These are phyloP conservation scores for Molossus alvarezi DNA, from an alignment of 2,797 vertebrate genomes.

Conservation along the genomic window DNA sequence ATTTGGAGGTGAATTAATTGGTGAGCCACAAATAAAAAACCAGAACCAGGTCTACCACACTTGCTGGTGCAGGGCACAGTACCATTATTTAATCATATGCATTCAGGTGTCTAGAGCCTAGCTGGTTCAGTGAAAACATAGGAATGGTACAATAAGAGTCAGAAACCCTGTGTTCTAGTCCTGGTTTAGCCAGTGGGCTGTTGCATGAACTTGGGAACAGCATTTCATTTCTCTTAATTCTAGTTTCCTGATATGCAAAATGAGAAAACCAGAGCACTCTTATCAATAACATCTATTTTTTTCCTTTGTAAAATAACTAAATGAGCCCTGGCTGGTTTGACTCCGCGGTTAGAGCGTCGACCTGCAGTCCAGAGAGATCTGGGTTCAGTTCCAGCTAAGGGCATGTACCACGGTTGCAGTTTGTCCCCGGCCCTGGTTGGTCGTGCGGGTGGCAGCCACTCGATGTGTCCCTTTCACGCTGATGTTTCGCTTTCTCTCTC, in stretches of 20 bases:
- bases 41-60: neutral
- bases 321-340: neutral
- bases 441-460: too few species aligned
- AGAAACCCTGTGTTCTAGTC: neutral
- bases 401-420: too few species aligned
- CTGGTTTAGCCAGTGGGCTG: neutral
- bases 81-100: neutral
- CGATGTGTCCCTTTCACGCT: too few species aligned
- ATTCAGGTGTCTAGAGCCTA: neutral
- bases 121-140: neutral
- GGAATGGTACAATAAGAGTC: neutral
- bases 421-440: too few species aligned
- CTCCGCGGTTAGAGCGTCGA: too few species aligned
- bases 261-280: neutral
- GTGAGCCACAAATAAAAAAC: neutral
- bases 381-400: too few species aligned
- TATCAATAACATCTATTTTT: neutral
- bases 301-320: conserved; percentile 46
- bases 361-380: too few species aligned
- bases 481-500: too few species aligned
- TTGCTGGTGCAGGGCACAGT: neutral
- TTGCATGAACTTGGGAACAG: neutral
- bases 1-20: neutral
- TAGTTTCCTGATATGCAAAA: neutral
- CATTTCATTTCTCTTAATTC: neutral